Base-by-base conservation (phyloP, 2,797 vertebrate species). In the Oryzias dopingdopingensis region DNA sequence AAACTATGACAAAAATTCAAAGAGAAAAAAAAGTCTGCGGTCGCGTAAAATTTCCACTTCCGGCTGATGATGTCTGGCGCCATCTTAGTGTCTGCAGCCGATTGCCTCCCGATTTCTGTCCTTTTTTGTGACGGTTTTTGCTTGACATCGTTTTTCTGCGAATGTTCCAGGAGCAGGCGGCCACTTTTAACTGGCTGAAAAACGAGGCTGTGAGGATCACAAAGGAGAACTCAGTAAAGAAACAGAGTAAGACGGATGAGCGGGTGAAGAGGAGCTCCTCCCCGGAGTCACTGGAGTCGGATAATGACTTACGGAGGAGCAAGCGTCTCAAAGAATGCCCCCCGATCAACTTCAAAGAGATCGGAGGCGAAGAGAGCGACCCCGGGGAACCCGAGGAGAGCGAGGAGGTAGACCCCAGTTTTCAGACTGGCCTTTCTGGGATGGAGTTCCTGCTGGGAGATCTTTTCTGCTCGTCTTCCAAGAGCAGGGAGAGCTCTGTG, bases 401-500 rank as follows among this genome's bases (percentile, higher is more conserved):
- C 0, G 80, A 80, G 16, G 6, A 17, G 1, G 17, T 63, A 1
- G 87, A 88, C 6, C 75, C 77, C 3, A 43, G 50, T 4, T 74
- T 80, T n/a, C 77, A 77, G 7, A 56, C 26, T 0, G 68, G 67
- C 1, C 86, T 89, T 14, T 81, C 88, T 0, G 92, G 90, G 2
- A 91, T 92, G 59, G 90, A 92, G 81, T 92, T 91, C 65, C 83
- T 92, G 40, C 82, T 92, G 40, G 91, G 91, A 1, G 91, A 92
- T 67, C 49, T 92, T 52, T 92, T 90, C 70, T 78, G 81, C 60
- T 64, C 85, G 0, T 42, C 67, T 0, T 66, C 84, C 7, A 59
- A 53, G 51, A 79, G 67, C 54, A 76, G 72, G 13, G 79, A 79
- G 32, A 82, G 74, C 54, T 90, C 91, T 0, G 79, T 86, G 14